A percentile compares a stretch with the other conserved stretches of the same genome.
Conservation (phyloP, 1,140 invertebrate genomes). For the Solenopsis invicta region DNA sequence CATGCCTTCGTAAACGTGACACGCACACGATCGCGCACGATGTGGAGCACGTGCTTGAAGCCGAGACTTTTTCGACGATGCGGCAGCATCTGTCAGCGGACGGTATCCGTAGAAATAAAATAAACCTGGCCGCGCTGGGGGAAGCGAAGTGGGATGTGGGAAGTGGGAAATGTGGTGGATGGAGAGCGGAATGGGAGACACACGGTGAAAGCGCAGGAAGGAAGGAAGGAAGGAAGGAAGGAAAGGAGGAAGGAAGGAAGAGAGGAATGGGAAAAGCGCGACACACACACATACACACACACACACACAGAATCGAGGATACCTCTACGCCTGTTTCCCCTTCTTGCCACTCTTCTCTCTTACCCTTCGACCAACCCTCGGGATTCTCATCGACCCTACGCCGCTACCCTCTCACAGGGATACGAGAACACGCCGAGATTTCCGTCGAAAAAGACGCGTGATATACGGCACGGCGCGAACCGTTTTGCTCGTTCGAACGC, state of each 20-base stretch:
- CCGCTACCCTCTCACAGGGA: neutral
- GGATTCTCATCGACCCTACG: constrained; percentile 58
- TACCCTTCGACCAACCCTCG: constrained; percentile 16
- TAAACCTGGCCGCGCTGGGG: constrained; percentile 46
- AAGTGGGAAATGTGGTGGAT: neutral
- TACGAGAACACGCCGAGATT: constrained; percentile 57
- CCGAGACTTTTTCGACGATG: constrained; percentile 54
- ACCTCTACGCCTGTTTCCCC: neutral
- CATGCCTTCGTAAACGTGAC: constrained; percentile 29
- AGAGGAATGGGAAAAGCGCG: constrained; percentile 40
- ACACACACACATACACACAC: constrained; percentile 46
- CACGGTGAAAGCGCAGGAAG: constrained; percentile 30
- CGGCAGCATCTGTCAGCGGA: constrained; percentile 58
- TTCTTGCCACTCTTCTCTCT: neutral
- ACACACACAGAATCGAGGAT: constrained; percentile 55
- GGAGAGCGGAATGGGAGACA: constrained; percentile 13
- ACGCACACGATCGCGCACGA: constrained; percentile 22
- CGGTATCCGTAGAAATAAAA: constrained; percentile 61
- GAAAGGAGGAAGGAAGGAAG: neutral
- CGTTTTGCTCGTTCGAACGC: constrained; percentile 62
- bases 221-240: constrained; percentile 35
- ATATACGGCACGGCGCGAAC: constrained; percentile 43
- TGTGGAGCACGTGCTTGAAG: constrained; percentile 58
- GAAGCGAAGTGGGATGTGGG: constrained; percentile 8
- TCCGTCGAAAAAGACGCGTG: constrained; percentile 49